Percentiles rank a stretch among this genome's conserved stretches.
Evolutionary conservation across 2,888 invertebrate genomes (phyloP).

Genomic region (Tenthredo notha): DNA sequence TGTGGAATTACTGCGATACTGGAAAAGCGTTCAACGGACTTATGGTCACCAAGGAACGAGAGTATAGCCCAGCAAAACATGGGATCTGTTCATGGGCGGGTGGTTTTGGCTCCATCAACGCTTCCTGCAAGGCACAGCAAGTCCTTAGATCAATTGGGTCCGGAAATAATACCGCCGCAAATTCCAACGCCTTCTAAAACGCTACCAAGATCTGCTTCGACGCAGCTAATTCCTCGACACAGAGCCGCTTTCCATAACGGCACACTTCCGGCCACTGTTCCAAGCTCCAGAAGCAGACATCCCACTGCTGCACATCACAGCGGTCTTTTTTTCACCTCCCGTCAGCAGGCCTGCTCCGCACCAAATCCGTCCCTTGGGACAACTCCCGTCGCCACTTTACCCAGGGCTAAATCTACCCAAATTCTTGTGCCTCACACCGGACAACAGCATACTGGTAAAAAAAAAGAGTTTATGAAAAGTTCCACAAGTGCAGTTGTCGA

Average conservation of each 20-base stretch:
- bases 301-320: constrained; percentile 69
- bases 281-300: constrained; percentile 68
- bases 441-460: constrained; percentile 53
- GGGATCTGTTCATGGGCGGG: constrained; percentile 82
- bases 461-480: not conserved
- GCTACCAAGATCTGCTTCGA: constrained; percentile 77
- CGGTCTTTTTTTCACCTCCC: constrained; percentile 70
- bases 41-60: constrained; percentile 80
- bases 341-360: constrained; percentile 75
- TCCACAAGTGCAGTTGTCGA: not conserved
- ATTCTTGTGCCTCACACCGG: constrained; percentile 69
- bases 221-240: constrained; percentile 76
- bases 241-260: constrained; percentile 62
- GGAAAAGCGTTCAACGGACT: constrained; percentile 83
- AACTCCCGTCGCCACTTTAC: constrained; percentile 73
- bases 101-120: constrained; percentile 83
- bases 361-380: constrained; percentile 75
- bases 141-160: constrained; percentile 88
- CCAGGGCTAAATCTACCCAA: constrained; percentile 77
- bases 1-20: constrained; percentile 85
- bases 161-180: constrained; percentile 74
- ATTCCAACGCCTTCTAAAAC: constrained; percentile 73
- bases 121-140: constrained; percentile 89
- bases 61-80: constrained; percentile 71
- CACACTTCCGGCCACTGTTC: constrained; percentile 72